Conservation (phyloP, 2,797 vertebrate genomes). For the Taenioides sp. region DNA sequence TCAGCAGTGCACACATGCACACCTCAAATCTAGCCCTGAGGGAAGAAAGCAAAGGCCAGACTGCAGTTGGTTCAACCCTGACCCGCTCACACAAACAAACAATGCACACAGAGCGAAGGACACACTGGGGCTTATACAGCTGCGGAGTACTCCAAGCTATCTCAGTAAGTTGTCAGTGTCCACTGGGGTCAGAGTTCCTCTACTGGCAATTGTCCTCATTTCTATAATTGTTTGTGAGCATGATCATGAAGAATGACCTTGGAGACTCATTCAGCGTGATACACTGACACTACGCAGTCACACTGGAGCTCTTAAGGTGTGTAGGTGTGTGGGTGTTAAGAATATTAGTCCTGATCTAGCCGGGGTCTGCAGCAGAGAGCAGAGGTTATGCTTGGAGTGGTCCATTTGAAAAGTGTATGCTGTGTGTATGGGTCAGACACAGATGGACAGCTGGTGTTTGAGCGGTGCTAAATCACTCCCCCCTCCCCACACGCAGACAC, state of each 20-base stretch:
- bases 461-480: conserved; percentile 98
- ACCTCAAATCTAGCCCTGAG: conserved; percentile 66
- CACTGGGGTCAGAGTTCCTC: conserved; percentile 73
- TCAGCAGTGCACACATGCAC: conserved; percentile 44
- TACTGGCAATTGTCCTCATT: conserved; percentile 53
- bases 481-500: conserved; percentile 80
- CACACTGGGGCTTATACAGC: conserved; percentile 49
- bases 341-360: conserved; percentile 54
- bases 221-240: conserved; percentile 43
- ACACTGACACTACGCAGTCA: conserved; percentile 44
- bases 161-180: conserved; percentile 66
- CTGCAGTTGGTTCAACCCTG: conserved; percentile 81
- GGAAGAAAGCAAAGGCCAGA: conserved; percentile 76
- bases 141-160: conserved; percentile 56
- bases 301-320: conserved; percentile 57
- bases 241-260: conserved; percentile 59
- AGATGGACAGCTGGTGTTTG: conserved; percentile 99
- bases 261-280: conserved; percentile 61
- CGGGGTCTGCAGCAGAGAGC: conserved; percentile 57
- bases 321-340: conserved; percentile 42
- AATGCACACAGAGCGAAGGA: conserved; percentile 46
- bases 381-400: conserved; percentile 55
- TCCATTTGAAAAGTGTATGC: conserved; percentile 58
- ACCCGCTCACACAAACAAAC: conserved; percentile 73
- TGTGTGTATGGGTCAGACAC: conserved; percentile 75